Conservation (phyloP, 1,140 invertebrate genomes). For the Diorhabda sublineata region DNA sequence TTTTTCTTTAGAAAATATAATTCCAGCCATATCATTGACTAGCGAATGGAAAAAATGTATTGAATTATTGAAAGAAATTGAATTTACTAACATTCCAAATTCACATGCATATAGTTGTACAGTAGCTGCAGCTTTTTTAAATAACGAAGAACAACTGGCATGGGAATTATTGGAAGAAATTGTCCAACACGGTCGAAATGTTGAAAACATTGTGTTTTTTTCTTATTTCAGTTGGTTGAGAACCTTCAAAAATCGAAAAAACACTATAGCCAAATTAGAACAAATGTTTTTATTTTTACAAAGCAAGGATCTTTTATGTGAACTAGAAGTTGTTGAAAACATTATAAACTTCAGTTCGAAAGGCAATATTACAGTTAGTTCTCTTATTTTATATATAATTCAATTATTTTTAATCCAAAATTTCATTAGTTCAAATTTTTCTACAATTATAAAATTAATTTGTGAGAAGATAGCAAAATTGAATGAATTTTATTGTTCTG, state of each 20-base stretch:
- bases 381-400: background rate
- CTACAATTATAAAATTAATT: too few species aligned
- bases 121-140: slow-evolving; percentile 53
- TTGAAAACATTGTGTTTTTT: slow-evolving; percentile 22
- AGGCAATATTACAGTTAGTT: slow-evolving; percentile 7
- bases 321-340: slow-evolving; percentile 8
- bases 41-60: slow-evolving; percentile 57
- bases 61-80: slow-evolving; percentile 57
- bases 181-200: slow-evolving; percentile 28
- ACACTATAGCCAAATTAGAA: slow-evolving; percentile 24
- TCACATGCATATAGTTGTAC: slow-evolving; percentile 48
- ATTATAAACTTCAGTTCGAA: slow-evolving; percentile 23
- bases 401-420: too few species aligned
- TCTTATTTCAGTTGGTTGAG: slow-evolving; percentile 28
- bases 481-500: too few species aligned
- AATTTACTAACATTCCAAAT: slow-evolving; percentile 45
- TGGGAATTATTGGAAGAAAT: slow-evolving; percentile 53
- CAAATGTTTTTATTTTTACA: slow-evolving; percentile 30
- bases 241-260: slow-evolving; percentile 19
- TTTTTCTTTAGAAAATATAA: slow-evolving; percentile 53
- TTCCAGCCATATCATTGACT: slow-evolving; percentile 59
- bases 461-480: too few species aligned
- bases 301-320: slow-evolving; percentile 27
- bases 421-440: too few species aligned
- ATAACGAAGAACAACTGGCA: slow-evolving; percentile 53